Percentiles rank a stretch among this genome's conserved stretches.
Evolutionary conservation across 1,140 invertebrate species (phyloP).

Genomic region (Microplitis demolitor): DNA sequence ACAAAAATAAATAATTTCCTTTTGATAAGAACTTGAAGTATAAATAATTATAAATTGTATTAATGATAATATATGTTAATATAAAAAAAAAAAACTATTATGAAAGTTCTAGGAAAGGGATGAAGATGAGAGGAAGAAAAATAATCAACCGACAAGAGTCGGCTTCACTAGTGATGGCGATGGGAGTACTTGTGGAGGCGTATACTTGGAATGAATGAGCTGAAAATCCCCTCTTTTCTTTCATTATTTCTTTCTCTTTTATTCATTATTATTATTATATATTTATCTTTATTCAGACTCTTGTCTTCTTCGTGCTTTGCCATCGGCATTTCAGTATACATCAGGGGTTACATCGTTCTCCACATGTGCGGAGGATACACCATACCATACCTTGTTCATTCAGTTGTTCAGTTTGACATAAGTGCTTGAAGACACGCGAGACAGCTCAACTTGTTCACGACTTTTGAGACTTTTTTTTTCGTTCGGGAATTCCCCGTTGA

Average conservation of each 20-base stretch:
- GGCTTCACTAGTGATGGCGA: too few relatives aligned
- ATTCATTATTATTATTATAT: conserved; percentile 8
- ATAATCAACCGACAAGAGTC: too few relatives aligned
- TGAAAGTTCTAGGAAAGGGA: conserved; percentile 2
- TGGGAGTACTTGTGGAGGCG: conserved; percentile 46
- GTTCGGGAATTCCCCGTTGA: too few relatives aligned
- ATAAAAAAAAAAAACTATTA: not conserved
- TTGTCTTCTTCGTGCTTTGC: conserved; percentile 16
- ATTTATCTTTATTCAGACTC: not conserved
- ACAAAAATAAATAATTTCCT: too few relatives aligned
- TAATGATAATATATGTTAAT: too few relatives aligned
- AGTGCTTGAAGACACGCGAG: conserved; percentile 7
- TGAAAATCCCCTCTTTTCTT: conserved; percentile 43
- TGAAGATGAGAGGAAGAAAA: not conserved
- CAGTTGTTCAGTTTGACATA: not conserved
- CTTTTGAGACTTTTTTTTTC: too few relatives aligned
- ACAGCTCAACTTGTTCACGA: not conserved
- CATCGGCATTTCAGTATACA: not conserved
- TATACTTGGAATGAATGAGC: conserved; percentile 50
- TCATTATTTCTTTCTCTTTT: conserved; percentile 18
- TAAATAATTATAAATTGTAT: too few relatives aligned
- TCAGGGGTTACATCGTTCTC: conserved; percentile 19
- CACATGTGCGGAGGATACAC: conserved; percentile 20
- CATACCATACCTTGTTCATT: conserved; percentile 28
- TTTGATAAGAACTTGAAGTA: too few relatives aligned